These are phyloP conservation scores for Autographa pulchrina DNA, from an alignment of 2,888 invertebrate genomes.

Conservation along the genomic window DNA sequence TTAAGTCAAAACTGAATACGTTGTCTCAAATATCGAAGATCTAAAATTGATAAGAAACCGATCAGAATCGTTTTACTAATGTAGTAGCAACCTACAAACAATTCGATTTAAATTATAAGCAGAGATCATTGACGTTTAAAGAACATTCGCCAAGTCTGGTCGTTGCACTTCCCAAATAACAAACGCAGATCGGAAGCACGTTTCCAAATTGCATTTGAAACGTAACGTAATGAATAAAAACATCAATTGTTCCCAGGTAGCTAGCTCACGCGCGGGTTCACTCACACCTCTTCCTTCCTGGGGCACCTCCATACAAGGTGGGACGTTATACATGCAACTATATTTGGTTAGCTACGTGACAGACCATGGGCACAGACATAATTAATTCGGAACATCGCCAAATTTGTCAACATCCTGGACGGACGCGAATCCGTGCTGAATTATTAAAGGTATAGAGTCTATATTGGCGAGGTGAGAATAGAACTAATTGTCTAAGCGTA, in stretches of 20 bases:
- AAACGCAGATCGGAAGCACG: slow-evolving; percentile 78
- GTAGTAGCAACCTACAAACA: slow-evolving; percentile 16
- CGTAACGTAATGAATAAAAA: slow-evolving; percentile 66
- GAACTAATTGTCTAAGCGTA: slow-evolving; percentile 76
- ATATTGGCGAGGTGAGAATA: slow-evolving; percentile 65
- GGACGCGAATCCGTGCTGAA: slow-evolving; percentile 75
- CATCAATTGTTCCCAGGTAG: slow-evolving; percentile 67
- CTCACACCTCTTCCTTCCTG: slow-evolving; percentile 85
- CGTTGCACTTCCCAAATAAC: slow-evolving; percentile 74
- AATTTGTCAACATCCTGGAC: slow-evolving; percentile 75
- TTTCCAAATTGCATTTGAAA: slow-evolving; percentile 82
- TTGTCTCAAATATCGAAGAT: neutral
- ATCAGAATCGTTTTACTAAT: slow-evolving; percentile 10
- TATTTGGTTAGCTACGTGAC: slow-evolving; percentile 87
- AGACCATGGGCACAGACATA: slow-evolving; percentile 73
- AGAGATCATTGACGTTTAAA: slow-evolving; percentile 32
- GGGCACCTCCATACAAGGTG: slow-evolving; percentile 79
- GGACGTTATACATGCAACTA: slow-evolving; percentile 75
- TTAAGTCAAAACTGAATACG: neutral
- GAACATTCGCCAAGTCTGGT: slow-evolving; percentile 62
- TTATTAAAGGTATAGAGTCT: slow-evolving; percentile 70
- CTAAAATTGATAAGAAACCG: slow-evolving; percentile 1
- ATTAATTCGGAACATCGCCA: slow-evolving; percentile 85
- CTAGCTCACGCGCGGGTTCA: slow-evolving; percentile 74
- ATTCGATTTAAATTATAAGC: slow-evolving; percentile 39